Percentiles rank a stretch among this genome's conserved stretches.
These are phyloP conservation scores for Hippoglossus stenolepis DNA, from an alignment of 2,113 vertebrate species.

Conservation along the genomic window DNA sequence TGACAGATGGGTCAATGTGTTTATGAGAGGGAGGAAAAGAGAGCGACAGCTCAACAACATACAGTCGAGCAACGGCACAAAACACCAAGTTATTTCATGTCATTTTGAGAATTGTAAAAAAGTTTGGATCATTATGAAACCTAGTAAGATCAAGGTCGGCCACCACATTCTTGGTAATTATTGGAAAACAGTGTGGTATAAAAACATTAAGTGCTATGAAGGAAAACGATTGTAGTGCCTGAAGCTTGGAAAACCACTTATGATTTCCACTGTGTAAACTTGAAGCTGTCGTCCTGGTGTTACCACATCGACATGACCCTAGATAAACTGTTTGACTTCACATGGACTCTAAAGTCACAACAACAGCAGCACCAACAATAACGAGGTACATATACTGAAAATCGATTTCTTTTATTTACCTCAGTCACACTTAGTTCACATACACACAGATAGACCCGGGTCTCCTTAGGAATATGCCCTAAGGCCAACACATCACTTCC, in stretches of 20 bases:
- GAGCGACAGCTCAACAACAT: not conserved
- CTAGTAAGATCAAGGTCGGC: too few species aligned
- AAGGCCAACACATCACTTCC: slow-evolving; percentile 40
- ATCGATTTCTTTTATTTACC: not conserved
- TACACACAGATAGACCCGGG: not conserved
- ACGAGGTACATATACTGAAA: slow-evolving; percentile 5
- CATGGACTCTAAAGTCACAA: slow-evolving; percentile 1
- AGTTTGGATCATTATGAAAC: too few species aligned
- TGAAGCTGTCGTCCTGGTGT: not conserved
- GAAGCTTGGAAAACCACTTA: not conserved
- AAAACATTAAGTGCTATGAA: not conserved
- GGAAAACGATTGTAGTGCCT: not conserved
- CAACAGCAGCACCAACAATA: slow-evolving; percentile 16
- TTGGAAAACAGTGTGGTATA: too few species aligned
- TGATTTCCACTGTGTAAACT: not conserved
- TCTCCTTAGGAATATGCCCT: slow-evolving; percentile 25
- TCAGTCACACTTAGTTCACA: not conserved
- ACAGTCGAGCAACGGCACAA: too few species aligned
- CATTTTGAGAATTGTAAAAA: too few species aligned
- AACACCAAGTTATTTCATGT: too few species aligned
- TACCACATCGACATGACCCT: not conserved
- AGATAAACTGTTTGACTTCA: slow-evolving; percentile 7
- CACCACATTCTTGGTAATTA: too few species aligned
- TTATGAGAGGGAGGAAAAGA: not conserved
- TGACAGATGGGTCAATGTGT: not conserved